These are phyloP conservation scores for Anguilla pacifica DNA, from an alignment of 2,797 vertebrate genomes.

Conservation along the genomic window DNA sequence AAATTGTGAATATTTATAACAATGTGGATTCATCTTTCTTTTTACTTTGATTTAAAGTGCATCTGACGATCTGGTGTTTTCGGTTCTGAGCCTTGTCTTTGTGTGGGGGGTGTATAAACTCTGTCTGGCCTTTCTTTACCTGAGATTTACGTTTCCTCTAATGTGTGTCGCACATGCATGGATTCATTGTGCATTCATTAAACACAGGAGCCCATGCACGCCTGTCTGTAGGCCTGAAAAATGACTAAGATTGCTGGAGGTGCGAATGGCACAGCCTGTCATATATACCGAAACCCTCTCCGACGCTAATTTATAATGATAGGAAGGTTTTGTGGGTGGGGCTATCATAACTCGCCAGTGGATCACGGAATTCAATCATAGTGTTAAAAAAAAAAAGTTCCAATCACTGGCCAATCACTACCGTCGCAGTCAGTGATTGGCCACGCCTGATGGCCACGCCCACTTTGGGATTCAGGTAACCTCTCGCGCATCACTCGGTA, in stretches of 20 bases:
- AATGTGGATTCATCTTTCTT: neutral
- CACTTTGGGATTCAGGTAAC: neutral
- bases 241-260: neutral
- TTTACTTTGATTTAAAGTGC: conserved; percentile 2
- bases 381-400: neutral
- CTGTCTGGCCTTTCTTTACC: neutral
- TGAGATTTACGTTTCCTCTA: neutral
- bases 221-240: neutral
- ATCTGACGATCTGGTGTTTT: neutral
- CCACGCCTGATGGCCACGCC: neutral
- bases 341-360: neutral
- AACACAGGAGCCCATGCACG: neutral
- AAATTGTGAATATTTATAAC: too few species aligned
- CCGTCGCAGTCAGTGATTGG: neutral
- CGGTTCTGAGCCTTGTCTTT: too few species aligned
- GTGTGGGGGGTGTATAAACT: too few species aligned
- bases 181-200: neutral
- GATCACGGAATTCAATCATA: neutral
- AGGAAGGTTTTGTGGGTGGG: neutral
- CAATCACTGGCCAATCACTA: neutral
- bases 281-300: neutral
- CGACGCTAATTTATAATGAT: neutral
- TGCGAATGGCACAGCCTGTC: neutral
- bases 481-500: neutral
- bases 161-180: neutral